Evolutionary conservation across 2,888 invertebrate species (phyloP), one percentile per base, ranked within the genome.

Genomic region (Philopedon plagiatum): DNA sequence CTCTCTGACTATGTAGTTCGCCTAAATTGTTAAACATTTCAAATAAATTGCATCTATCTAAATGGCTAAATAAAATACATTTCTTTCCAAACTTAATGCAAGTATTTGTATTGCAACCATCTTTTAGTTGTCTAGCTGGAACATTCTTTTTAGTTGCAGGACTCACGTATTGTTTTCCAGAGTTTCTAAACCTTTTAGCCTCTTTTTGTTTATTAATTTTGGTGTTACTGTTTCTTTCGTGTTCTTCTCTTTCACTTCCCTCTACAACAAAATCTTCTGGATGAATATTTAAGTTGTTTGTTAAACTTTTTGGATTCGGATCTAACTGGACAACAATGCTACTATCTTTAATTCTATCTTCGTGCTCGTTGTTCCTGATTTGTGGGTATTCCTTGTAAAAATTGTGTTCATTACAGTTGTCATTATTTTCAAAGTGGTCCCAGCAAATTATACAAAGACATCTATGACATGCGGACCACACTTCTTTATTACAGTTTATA

Each of bases 161-260:
- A 51, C 51, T 51, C n/a, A n/a, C n/a, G n/a, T n/a, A n/a, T n/a
- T n/a, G n/a, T n/a, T n/a, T n/a, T n/a, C n/a, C n/a, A n/a, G 18
- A 18, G 3, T 46, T 46, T 19, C 19, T 46, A 18, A 46, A 19
- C 3, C 3, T 46, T 11, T 46, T 46, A 23, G 51, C 51, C 51
- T 51, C 23, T 21, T 51, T 51, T 51, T 26, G 51, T 51, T 51
- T 51, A 51, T 51, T 51, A n/a, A 51, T 51, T 51, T n/a, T 29
- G 3, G 29, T 29, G 29, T 29, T 3, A 29, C 29, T 51, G 46
- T 18, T 46, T 51, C 11, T 51, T 51, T 51, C 19, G 3, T 51
- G 23, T 13, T 26, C n/a, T n/a, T n/a, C 51, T 26, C 23, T 19
- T 26, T 8, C 4, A 51, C 7, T 51, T 51, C 21, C 51, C 21